A percentile compares a stretch with the other conserved stretches of the same genome.
These are phyloP conservation scores for Luehdorfia chinensis DNA, from an alignment of 1,140 invertebrate species.

Conservation along the genomic window DNA sequence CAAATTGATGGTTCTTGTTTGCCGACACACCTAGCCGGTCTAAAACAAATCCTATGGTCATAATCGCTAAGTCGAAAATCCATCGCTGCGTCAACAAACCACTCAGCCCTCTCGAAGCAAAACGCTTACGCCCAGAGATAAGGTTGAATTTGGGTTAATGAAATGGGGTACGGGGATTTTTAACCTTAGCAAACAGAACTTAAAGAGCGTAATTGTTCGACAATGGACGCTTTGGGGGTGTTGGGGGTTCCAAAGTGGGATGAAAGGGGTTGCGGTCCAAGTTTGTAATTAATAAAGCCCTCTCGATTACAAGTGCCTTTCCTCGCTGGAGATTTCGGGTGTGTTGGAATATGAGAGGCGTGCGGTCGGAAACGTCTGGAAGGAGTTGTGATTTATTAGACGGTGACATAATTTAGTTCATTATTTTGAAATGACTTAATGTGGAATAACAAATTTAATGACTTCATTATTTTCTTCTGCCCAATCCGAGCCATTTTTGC, in stretches of 20 bases:
- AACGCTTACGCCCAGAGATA: constrained; percentile 67
- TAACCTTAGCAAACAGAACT: constrained; percentile 44
- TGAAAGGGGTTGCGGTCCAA: constrained; percentile 57
- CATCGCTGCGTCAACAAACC: constrained; percentile 17
- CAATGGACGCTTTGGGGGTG: constrained; percentile 16
- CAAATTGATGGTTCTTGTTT: constrained; percentile 67
- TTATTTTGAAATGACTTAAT: too few relatives aligned
- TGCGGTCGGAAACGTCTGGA: constrained; percentile 7
- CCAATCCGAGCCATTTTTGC: too few relatives aligned
- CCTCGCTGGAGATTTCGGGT: constrained; percentile 46
- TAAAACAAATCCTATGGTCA: constrained; percentile 35
- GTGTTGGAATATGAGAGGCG: constrained; percentile 22
- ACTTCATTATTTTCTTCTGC: too few relatives aligned
- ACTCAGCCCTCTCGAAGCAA: constrained; percentile 10
- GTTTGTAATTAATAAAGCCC: constrained; percentile 76
- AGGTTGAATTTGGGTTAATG: constrained; percentile 56
- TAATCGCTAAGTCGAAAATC: constrained; percentile 38
- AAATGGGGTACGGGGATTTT: constrained; percentile 42
- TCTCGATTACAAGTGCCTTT: constrained; percentile 75
- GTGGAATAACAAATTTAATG: too few relatives aligned
- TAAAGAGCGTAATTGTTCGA: constrained; percentile 53
- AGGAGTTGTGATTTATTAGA: constrained; percentile 10
- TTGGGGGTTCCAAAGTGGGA: constrained; percentile 19
- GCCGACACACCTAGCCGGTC: constrained; percentile 12
- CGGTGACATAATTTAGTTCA: too few relatives aligned